Conservation (phyloP, 2,797 vertebrate genomes). For the Columba guinea region DNA sequence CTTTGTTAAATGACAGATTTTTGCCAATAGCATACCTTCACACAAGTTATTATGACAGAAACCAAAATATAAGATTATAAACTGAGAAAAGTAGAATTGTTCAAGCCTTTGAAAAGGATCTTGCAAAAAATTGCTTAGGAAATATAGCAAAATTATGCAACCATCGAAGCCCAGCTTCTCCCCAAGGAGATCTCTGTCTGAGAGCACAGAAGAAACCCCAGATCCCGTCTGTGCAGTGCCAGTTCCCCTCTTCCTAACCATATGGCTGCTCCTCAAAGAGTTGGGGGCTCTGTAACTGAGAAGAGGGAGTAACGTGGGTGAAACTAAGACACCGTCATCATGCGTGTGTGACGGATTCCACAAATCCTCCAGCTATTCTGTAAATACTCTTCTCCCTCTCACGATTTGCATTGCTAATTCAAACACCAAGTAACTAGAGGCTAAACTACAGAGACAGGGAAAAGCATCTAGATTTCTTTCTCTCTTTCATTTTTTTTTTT, state of each 20-base stretch:
- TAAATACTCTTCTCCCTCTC: neutral
- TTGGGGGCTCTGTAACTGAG: neutral
- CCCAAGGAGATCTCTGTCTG: neutral
- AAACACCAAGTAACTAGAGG: neutral
- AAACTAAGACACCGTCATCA: neutral
- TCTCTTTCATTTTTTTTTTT: neutral
- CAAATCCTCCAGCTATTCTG: neutral
- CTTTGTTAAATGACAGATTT: neutral
- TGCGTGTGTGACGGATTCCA: neutral
- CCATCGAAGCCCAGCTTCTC: neutral
- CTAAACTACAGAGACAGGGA: neutral
- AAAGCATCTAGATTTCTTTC: neutral
- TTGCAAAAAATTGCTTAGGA: neutral
- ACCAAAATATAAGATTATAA: neutral
- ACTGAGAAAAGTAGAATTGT: neutral
- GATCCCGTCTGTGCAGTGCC: neutral
- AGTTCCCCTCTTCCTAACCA: neutral
- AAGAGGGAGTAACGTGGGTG: conserved; percentile 1
- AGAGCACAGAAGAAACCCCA: neutral
- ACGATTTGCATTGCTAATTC: neutral
- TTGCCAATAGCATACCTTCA: neutral
- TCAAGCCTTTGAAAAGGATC: neutral
- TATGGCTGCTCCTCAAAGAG: neutral
- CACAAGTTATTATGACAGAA: neutral
- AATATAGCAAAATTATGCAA: neutral